A percentile compares a stretch with the other conserved stretches of the same genome.
phyloP scores from a whole-genome alignment of 2,797 vertebrate genomes.

The Novumbra hubbsi region DNA sequence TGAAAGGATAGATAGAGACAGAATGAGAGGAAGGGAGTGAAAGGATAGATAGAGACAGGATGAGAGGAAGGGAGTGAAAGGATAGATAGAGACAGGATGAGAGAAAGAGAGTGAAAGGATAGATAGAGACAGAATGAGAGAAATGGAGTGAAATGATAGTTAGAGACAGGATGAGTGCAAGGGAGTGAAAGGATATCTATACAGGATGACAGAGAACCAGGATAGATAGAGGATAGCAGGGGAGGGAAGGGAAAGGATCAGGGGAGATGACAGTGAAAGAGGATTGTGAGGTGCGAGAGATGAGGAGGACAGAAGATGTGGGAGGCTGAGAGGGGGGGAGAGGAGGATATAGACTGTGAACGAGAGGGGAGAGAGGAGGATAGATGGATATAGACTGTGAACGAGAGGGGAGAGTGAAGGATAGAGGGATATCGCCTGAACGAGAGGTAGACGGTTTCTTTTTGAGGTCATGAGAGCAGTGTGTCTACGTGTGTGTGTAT shows the following conservation, averaged over 20 bases:
- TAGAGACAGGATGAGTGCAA: neutral
- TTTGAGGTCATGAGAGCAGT: constrained; percentile 2
- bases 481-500: neutral
- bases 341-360: too few relatives aligned
- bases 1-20: neutral
- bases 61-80: too few relatives aligned
- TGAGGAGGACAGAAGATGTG: constrained; percentile 40
- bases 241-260: neutral
- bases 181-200: neutral
- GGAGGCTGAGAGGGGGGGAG: neutral
- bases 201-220: constrained; percentile 3
- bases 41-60: neutral
- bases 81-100: neutral
- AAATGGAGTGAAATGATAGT: neutral
- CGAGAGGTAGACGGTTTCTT: too few relatives aligned
- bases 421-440: too few relatives aligned
- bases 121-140: constrained; percentile 18
- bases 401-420: neutral
- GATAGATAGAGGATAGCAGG: neutral
- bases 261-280: neutral
- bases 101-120: neutral
- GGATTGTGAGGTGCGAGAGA: neutral
- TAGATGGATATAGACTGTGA: too few relatives aligned
- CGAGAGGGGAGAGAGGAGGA: neutral
- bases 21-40: constrained; percentile 10